A percentile compares a stretch with the other conserved stretches of the same genome.
These are phyloP conservation scores for Contarinia nasturtii DNA, from an alignment of 1,140 invertebrate species.

Conservation along the genomic window DNA sequence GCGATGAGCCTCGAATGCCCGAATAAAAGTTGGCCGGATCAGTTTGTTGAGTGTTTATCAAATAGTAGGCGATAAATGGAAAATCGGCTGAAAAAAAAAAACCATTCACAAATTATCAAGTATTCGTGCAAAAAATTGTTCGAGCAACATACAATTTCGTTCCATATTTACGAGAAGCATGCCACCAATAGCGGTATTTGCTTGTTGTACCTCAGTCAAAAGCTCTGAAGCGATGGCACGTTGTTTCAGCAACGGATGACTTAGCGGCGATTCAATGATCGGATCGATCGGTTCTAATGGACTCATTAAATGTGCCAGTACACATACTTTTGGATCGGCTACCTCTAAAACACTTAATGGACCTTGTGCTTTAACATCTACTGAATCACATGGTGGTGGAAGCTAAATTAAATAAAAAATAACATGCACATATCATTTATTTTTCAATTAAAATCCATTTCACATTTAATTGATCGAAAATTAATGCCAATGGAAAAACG, in stretches of 20 bases:
- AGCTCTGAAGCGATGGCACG: constrained; percentile 55
- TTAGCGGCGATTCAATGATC: constrained; percentile 58
- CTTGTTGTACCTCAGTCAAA: constrained; percentile 46
- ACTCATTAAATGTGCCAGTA: constrained; percentile 74
- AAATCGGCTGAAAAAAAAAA: constrained; percentile 46
- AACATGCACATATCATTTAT: neutral
- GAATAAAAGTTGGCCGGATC: constrained; percentile 70
- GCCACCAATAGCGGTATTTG: constrained; percentile 50
- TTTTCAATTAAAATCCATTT: neutral
- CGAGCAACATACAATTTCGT: constrained; percentile 41
- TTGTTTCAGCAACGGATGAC: constrained; percentile 53
- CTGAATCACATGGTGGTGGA: constrained; percentile 25
- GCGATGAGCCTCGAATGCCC: constrained; percentile 54
- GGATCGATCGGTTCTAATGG: constrained; percentile 65
- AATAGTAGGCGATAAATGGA: constrained; percentile 77
- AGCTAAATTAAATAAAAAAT: constrained; percentile 12
- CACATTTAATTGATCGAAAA: neutral
- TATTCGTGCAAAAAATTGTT: constrained; percentile 12
- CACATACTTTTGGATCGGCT: constrained; percentile 69
- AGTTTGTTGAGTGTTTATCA: constrained; percentile 67
- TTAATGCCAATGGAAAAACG: neutral
- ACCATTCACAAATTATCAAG: neutral
- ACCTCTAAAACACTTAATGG: constrained; percentile 62
- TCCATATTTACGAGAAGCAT: constrained; percentile 79
- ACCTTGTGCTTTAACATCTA: constrained; percentile 36